A percentile compares a stretch with the other conserved stretches of the same genome.
Evolutionary conservation across 1,140 invertebrate genomes (phyloP).

Genomic region (Lepidotrigona ventralis): DNA sequence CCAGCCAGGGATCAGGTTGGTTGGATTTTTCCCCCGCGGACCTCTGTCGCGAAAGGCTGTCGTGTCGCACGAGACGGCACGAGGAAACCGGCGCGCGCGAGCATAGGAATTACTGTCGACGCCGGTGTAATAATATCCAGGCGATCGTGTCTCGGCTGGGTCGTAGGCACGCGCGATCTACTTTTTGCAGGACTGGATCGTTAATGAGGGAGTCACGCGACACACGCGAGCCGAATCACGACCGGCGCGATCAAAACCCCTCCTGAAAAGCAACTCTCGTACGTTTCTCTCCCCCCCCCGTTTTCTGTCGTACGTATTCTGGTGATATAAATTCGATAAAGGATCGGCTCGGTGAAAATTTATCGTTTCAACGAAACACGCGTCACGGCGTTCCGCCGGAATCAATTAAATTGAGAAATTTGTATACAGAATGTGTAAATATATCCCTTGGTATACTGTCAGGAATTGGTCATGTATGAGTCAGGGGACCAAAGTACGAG

Average conservation of each 20-base stretch:
- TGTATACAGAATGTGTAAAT: too few relatives aligned
- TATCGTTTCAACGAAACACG: neutral
- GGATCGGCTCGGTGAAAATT: neutral
- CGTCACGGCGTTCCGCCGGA: neutral
- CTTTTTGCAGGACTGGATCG: conserved; percentile 37
- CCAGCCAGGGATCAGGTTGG: neutral
- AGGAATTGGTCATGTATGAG: too few relatives aligned
- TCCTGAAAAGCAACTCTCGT: neutral
- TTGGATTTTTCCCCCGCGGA: conserved; percentile 9
- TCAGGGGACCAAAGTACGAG: too few relatives aligned
- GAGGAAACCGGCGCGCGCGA: conserved; percentile 11
- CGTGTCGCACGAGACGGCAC: conserved; percentile 41
- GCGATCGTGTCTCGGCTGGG: conserved; percentile 35
- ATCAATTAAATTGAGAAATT: neutral
- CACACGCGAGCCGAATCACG: conserved; percentile 52
- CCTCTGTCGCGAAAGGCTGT: neutral
- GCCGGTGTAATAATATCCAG: conserved; percentile 51
- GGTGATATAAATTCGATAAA: neutral
- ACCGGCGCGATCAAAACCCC: conserved; percentile 25
- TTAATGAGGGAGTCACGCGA: conserved; percentile 61
- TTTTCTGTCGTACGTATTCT: neutral
- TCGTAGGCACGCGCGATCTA: conserved; percentile 42
- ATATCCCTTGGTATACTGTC: too few relatives aligned
- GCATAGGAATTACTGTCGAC: conserved; percentile 45
- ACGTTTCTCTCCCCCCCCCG: neutral